Evolutionary conservation across 2,113 vertebrate species (phyloP).

Genomic region (Protobothrops mucrosquamatus): DNA sequence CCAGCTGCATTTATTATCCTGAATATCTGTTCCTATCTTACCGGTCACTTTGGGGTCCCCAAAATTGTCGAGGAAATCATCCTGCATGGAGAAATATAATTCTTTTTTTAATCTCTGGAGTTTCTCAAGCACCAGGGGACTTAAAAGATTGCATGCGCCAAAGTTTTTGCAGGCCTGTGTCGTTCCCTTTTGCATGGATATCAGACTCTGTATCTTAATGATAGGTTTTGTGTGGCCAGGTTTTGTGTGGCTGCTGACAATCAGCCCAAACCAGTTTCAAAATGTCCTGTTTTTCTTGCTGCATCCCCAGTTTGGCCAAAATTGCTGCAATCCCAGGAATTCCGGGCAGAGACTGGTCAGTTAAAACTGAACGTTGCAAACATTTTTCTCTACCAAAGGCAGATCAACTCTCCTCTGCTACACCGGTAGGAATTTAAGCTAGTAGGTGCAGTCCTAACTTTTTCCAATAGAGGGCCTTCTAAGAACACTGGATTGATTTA

Average conservation of each 20-base stretch:
- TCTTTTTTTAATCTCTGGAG: neutral
- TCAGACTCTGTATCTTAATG: too few species aligned
- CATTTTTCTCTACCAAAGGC: neutral
- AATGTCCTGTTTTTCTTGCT: neutral
- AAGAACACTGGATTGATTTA: neutral
- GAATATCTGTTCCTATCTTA: conserved; percentile 94
- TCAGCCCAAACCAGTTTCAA: neutral
- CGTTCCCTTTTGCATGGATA: neutral
- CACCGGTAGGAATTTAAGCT: neutral
- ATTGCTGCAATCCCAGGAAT: neutral
- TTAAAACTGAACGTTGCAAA: neutral
- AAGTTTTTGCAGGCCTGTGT: neutral
- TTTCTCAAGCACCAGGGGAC: neutral
- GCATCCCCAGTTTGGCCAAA: neutral
- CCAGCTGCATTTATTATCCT: conserved; percentile 99
- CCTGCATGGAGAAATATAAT: conserved; percentile 61
- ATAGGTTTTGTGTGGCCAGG: neutral
- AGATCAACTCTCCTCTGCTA: neutral
- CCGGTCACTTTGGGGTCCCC: conserved; percentile 87
- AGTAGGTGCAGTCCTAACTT: neutral
- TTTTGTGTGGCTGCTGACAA: neutral
- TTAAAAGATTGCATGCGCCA: neutral
- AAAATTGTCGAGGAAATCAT: conserved; percentile 92
- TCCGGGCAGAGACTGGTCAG: neutral
- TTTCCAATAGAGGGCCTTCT: neutral